These are phyloP conservation scores for Eolophus roseicapilla DNA, from an alignment of 2,113 vertebrate genomes.

Conservation along the genomic window DNA sequence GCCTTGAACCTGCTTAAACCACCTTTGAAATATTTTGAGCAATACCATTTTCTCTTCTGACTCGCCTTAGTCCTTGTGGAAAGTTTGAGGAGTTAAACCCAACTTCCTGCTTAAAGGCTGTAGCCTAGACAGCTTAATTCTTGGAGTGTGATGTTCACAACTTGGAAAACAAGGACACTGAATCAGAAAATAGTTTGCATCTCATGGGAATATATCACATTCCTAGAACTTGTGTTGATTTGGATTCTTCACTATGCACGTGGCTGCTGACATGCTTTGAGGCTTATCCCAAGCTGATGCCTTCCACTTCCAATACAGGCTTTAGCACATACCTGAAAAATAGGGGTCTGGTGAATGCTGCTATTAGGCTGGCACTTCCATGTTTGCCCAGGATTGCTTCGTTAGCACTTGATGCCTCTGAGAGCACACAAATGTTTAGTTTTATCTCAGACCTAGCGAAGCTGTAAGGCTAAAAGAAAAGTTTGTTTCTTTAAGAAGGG, in stretches of 20 bases:
- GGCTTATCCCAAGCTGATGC: fast-evolving
- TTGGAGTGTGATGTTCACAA: not conserved
- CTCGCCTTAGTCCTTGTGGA: not conserved
- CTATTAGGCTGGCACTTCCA: not conserved
- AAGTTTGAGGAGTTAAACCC: not conserved
- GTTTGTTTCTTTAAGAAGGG: not conserved
- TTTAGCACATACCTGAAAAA: not conserved
- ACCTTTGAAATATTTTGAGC: not conserved
- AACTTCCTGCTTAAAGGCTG: not conserved
- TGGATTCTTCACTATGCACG: not conserved
- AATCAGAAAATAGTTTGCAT: not conserved
- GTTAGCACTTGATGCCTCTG: not conserved
- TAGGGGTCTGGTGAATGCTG: not conserved
- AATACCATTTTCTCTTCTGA: not conserved
- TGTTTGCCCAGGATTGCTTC: not conserved
- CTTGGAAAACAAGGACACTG: not conserved
- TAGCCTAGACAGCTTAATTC: not conserved
- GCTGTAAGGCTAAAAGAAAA: not conserved
- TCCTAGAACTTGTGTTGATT: not conserved
- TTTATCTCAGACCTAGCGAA: not conserved
- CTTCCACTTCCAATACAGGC: not conserved
- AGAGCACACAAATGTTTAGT: not conserved
- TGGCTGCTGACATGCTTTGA: not conserved
- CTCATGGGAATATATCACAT: not conserved
- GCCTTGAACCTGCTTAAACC: slow-evolving; percentile 5